Evolutionary conservation across 35 echinoderm and acorn worm genomes (phyloP).

Genomic region (Amphiura filiformis): DNA sequence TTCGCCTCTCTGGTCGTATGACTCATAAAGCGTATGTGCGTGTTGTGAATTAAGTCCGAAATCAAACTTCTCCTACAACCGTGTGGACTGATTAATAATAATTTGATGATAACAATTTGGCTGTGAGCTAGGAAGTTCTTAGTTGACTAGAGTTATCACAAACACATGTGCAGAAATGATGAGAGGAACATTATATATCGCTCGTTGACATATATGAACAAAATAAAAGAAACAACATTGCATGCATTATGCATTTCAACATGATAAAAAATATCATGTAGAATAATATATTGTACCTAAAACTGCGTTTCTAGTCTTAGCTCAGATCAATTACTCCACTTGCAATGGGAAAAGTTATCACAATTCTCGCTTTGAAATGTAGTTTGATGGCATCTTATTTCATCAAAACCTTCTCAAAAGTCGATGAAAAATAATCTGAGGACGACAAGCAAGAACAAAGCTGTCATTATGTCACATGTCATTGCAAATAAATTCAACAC

Average conservation of each 20-base stretch:
- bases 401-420: not conserved
- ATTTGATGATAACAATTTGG: conserved; percentile 13
- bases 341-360: too few species aligned
- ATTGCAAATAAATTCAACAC: not conserved
- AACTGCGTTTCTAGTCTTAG: not conserved
- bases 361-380: conserved; percentile 7
- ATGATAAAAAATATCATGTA: not conserved
- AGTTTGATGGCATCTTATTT: not conserved
- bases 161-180: not conserved
- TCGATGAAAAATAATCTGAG: not conserved
- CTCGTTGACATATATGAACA: not conserved
- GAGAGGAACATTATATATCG: not conserved
- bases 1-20: not conserved
- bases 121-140: not conserved
- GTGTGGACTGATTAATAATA: conserved; percentile 1
- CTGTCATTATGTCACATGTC: conserved; percentile 7
- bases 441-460: not conserved
- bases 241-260: not conserved
- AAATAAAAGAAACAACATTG: not conserved
- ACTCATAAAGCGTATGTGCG: not conserved
- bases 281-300: not conserved
- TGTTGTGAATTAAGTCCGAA: not conserved
- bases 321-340: not conserved
- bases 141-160: not conserved
- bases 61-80: not conserved